These are phyloP conservation scores for Alethe diademata DNA, from an alignment of 2,113 vertebrate species.

Conservation along the genomic window DNA sequence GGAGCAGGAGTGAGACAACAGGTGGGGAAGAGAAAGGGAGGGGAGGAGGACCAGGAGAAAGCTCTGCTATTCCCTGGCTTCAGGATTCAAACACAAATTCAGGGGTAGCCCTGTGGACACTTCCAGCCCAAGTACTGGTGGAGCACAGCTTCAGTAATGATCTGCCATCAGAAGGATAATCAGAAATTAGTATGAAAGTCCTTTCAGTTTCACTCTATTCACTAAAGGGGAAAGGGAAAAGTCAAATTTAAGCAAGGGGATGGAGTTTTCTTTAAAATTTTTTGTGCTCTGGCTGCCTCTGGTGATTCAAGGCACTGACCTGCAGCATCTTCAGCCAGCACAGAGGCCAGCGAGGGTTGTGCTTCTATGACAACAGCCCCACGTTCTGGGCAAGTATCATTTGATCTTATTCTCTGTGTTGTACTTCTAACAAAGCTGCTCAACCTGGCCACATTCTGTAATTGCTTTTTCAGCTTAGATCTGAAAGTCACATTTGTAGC, in stretches of 20 bases:
- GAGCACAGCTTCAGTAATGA: neutral
- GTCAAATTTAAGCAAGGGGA: neutral
- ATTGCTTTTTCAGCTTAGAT: constrained; percentile 44
- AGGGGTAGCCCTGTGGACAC: neutral
- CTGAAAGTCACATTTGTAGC: constrained; percentile 13
- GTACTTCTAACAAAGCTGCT: constrained; percentile 30
- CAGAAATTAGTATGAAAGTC: neutral
- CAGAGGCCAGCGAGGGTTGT: neutral
- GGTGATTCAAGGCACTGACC: neutral
- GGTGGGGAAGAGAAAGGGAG: neutral
- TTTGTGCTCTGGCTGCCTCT: neutral
- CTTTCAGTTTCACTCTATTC: neutral
- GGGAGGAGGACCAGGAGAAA: neutral
- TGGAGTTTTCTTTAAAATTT: neutral
- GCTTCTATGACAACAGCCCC: constrained; percentile 64
- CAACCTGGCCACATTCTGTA: neutral
- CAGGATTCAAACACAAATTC: neutral
- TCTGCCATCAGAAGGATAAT: neutral
- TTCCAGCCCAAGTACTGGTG: neutral
- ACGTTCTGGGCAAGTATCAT: neutral
- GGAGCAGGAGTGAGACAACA: neutral
- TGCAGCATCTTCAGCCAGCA: neutral
- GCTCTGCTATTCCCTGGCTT: neutral
- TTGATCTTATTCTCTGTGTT: constrained; percentile 47
- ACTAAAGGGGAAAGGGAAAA: neutral